Evolutionary conservation across 1,140 invertebrate genomes (phyloP), one percentile per base, ranked within the genome.

Genomic region (Antheraea mylitta): DNA sequence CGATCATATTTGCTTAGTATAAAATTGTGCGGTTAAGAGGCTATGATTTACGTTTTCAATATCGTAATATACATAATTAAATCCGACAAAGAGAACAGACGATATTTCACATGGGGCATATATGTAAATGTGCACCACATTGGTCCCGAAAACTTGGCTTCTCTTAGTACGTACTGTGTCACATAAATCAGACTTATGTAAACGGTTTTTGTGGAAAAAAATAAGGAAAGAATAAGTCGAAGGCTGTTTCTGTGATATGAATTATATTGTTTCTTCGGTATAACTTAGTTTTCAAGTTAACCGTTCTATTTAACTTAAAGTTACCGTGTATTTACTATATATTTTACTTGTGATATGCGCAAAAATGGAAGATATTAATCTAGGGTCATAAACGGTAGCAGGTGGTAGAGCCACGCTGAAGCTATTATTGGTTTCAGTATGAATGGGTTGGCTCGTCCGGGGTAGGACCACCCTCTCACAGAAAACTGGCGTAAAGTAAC

Each of bases 101-200:
- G 66, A 69, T 73, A 73, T 73, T 73, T 64, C 65, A 73, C 64
- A 69, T 59, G 53, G 18, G 64, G 68, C 69, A 69, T 69, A 60
- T 73, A 73, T 73, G 71, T 69, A 69, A 73, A 73, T 73, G 66
- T 38, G 65, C 18, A 66, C 48, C 71, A 73, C 68, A 73, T 69
- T 73, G 71, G 66, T 64, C 67, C 64, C 48, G 45, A 59, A 59
- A 66, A 66, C 65, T 66, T 66, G 65, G 65, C 53, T 66, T 66
- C 53, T 58, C 59, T 58, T 66, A 58, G 65, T 66, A 53, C 65
- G 65, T 66, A 66, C 58, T 66, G 58, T 58, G 58, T 42, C 19
- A 9, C 68, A 73, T 73, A 73, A 73, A 73, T 73, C 72, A 73
- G 72, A 58, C 61, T 73, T 73, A 73, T 68, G 62, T 73, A 70